These are phyloP conservation scores for Craniophora ligustri DNA, from an alignment of 2,888 invertebrate genomes.

Conservation along the genomic window DNA sequence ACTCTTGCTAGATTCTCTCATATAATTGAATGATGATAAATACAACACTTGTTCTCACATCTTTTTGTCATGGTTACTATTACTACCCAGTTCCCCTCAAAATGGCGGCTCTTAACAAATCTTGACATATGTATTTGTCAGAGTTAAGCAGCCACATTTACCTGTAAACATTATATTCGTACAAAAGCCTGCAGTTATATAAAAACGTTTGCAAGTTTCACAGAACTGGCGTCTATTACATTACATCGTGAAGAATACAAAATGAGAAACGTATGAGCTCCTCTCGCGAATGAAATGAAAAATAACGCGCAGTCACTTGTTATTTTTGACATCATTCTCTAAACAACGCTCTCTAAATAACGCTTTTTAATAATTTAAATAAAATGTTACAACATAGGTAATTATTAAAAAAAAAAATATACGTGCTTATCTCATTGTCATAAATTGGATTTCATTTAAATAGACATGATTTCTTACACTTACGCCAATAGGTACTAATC, in stretches of 20 bases:
- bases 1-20: too few relatives aligned
- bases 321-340: conserved; percentile 35
- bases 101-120: too few relatives aligned
- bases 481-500: too few relatives aligned
- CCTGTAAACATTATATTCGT: background rate
- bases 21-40: too few relatives aligned
- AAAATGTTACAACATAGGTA: background rate
- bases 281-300: conserved; percentile 32
- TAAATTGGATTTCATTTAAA: too few relatives aligned
- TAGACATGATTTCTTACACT: too few relatives aligned
- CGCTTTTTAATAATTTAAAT: conserved; percentile 11
- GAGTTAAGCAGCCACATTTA: background rate
- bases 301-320: conserved; percentile 36
- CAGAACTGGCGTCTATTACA: conserved; percentile 31
- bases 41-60: too few relatives aligned
- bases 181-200: conserved; percentile 16
- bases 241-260: conserved; percentile 25
- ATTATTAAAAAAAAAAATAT: background rate
- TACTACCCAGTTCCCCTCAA: too few relatives aligned
- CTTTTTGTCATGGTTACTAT: too few relatives aligned
- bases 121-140: conserved; percentile 13
- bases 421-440: too few relatives aligned
- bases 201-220: conserved; percentile 3
- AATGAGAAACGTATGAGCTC: conserved; percentile 35
- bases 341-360: too few relatives aligned